Conservation (phyloP, 2,797 vertebrate species). For the Fistularia tabacaria region DNA sequence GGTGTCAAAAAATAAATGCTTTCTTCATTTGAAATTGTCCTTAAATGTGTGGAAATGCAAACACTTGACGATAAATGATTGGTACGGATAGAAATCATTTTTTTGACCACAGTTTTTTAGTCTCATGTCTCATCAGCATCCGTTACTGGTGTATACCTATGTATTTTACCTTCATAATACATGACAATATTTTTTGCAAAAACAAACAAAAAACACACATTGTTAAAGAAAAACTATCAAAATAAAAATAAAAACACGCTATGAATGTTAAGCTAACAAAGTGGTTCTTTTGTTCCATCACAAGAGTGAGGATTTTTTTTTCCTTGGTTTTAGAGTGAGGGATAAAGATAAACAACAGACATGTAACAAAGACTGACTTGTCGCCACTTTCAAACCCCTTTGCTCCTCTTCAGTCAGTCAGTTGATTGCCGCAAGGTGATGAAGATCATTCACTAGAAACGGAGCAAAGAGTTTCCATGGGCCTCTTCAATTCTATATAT, state of each 20-base stretch:
- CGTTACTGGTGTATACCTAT: constrained; percentile 40
- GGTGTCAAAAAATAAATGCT: background rate
- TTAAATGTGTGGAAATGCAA: background rate
- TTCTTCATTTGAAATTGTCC: background rate
- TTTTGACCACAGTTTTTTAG: background rate
- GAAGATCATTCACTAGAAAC: constrained; percentile 34
- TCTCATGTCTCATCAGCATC: constrained; percentile 8
- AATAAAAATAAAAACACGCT: constrained; percentile 55
- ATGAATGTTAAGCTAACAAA: constrained; percentile 70
- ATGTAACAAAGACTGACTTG: constrained; percentile 39
- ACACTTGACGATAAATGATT: no score
- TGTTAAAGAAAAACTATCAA: constrained; percentile 49
- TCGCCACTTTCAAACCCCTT: constrained; percentile 10
- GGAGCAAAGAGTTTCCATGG: constrained; percentile 39
- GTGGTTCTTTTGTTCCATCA: constrained; percentile 68
- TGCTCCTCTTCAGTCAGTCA: constrained; percentile 36
- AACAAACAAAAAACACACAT: constrained; percentile 46
- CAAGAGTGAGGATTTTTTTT: constrained; percentile 38
- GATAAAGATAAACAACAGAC: constrained; percentile 54
- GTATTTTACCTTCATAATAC: constrained; percentile 30
- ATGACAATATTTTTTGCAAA: constrained; percentile 45
- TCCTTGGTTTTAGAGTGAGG: constrained; percentile 51
- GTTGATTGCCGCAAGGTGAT: constrained; percentile 37
- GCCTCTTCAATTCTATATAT: constrained; percentile 61
- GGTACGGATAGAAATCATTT: background rate